Conservation (phyloP, 2,888 invertebrate genomes). For the Cephus spinipes region DNA sequence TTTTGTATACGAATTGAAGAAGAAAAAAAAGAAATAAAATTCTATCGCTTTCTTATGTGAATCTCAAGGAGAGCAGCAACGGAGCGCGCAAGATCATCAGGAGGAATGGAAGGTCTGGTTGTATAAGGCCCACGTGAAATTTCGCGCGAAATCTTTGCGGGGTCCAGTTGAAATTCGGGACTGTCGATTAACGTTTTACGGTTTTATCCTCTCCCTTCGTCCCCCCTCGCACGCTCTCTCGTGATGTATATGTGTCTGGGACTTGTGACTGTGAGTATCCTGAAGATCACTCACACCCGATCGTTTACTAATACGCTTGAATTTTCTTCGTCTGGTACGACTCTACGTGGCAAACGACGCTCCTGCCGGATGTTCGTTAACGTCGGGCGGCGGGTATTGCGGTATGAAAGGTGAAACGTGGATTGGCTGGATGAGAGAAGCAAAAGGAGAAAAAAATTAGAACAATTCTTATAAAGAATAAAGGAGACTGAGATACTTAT, state of each 20-base stretch:
- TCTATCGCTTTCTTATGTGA: background rate
- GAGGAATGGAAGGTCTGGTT: background rate
- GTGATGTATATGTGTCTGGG: background rate
- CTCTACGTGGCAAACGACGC: background rate
- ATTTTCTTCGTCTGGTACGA: background rate
- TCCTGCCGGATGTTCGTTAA: background rate
- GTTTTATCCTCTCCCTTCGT: background rate
- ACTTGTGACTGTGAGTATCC: background rate
- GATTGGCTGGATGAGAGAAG: too few relatives aligned
- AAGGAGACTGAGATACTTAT: background rate
- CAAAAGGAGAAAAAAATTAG: background rate
- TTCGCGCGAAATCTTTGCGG: background rate
- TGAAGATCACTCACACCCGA: background rate
- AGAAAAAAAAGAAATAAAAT: background rate
- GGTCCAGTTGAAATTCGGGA: background rate
- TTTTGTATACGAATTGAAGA: background rate
- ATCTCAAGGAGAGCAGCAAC: background rate
- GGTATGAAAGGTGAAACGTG: background rate
- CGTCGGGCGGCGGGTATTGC: background rate
- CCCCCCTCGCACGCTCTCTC: background rate
- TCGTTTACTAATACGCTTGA: background rate
- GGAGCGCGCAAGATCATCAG: background rate
- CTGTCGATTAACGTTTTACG: background rate
- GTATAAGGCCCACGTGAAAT: conserved; percentile 17
- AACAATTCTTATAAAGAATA: background rate